These are phyloP conservation scores for Pilophorus perplexus DNA, from an alignment of 2,888 invertebrate species.

Conservation along the genomic window DNA sequence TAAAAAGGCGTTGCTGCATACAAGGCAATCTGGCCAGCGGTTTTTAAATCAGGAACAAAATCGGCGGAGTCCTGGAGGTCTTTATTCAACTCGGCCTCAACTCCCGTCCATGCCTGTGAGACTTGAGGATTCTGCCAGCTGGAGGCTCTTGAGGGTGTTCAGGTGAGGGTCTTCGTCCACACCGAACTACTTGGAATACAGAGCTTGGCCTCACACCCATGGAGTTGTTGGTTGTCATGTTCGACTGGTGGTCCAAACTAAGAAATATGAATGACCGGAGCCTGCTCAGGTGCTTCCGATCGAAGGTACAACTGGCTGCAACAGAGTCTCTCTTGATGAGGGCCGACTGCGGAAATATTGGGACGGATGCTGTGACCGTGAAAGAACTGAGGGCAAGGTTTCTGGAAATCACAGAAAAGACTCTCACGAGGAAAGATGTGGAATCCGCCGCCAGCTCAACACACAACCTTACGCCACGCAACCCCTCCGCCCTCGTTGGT, in stretches of 20 bases:
- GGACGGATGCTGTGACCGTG: not conserved
- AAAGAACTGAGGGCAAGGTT: not conserved
- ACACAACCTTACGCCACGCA: no score
- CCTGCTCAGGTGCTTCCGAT: no score
- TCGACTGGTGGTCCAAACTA: not conserved
- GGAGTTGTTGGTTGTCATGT: not conserved
- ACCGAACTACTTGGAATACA: not conserved
- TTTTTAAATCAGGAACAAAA: not conserved
- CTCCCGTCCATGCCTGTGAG: not conserved
- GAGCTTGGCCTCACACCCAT: slow-evolving; percentile 10
- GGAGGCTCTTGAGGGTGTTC: no score
- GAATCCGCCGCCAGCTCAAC: no score
- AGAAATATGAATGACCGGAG: no score
- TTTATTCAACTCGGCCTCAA: not conserved
- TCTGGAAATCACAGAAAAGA: not conserved
- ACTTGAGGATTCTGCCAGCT: not conserved
- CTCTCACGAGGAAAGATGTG: not conserved
- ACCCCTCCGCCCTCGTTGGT: no score
- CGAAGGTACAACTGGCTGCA: no score
- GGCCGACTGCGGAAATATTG: not conserved
- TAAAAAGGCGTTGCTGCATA: slow-evolving; percentile 2
- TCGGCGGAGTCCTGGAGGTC: not conserved
- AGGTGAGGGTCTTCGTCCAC: not conserved
- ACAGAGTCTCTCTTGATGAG: no score
- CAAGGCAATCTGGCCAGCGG: not conserved